Conservation (phyloP, 1,140 invertebrate genomes). For the Neoseiulus cucumeris region DNA sequence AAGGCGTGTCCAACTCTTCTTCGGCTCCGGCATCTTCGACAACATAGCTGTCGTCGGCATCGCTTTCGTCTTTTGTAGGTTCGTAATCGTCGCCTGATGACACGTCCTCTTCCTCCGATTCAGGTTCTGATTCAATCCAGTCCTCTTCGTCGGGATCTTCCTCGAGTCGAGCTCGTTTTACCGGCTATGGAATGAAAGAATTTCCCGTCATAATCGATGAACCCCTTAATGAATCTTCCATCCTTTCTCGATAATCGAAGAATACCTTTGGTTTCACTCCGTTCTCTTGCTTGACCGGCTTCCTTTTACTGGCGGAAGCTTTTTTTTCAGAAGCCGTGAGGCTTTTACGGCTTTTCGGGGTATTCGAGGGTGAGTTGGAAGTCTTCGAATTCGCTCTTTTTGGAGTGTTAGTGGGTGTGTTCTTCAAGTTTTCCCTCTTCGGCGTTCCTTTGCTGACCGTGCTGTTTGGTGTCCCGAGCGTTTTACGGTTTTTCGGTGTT, state of each 20-base stretch:
- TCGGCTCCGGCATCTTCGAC: neutral
- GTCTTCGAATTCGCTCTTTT: neutral
- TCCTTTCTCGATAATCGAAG: neutral
- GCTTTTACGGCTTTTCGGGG: neutral
- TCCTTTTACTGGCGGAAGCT: neutral
- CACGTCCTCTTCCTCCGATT: neutral
- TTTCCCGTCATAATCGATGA: neutral
- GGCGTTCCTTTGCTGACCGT: neutral
- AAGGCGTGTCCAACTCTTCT: neutral
- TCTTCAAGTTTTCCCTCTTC: neutral
- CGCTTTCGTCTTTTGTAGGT: neutral
- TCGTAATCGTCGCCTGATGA: neutral
- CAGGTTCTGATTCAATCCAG: neutral
- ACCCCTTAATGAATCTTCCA: neutral
- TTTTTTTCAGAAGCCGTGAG: neutral
- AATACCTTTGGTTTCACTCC: neutral
- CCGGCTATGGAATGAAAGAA: neutral
- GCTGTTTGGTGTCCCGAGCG: no score
- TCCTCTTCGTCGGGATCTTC: neutral
- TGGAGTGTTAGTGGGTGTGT: neutral
- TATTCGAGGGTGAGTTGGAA: neutral
- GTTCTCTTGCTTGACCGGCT: neutral
- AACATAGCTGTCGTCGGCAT: neutral
- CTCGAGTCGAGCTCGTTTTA: neutral
- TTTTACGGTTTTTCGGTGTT: no score